Percentiles rank a stretch among this genome's conserved stretches.
phyloP scores from a whole-genome alignment of 2,113 vertebrate species.

The Dascyllus trimaculatus region DNA sequence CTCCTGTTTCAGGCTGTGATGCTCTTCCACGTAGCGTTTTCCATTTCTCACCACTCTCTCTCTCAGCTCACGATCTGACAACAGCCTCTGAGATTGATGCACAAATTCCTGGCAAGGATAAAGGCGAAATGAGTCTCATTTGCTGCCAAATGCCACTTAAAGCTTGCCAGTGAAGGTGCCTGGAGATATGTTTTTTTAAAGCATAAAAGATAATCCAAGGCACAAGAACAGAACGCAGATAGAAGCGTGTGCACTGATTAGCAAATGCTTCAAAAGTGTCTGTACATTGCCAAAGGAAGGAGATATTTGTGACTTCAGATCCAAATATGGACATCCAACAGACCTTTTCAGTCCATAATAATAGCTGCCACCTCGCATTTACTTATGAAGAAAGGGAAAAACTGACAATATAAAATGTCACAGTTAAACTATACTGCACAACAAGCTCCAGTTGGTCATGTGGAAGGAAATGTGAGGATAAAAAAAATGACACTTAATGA shows the following conservation, averaged over 20 bases:
- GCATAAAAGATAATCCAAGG: slow-evolving; percentile 57
- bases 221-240: slow-evolving; percentile 51
- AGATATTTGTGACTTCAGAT: slow-evolving; percentile 63
- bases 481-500: slow-evolving; percentile 36
- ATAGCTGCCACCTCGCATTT: slow-evolving; percentile 55
- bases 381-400: slow-evolving; percentile 27
- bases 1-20: slow-evolving; percentile 87
- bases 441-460: slow-evolving; percentile 39
- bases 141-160: slow-evolving; percentile 65
- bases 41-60: slow-evolving; percentile 83
- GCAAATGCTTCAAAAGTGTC: slow-evolving; percentile 64
- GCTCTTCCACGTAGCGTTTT: slow-evolving; percentile 84
- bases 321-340: slow-evolving; percentile 51
- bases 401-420: slow-evolving; percentile 15
- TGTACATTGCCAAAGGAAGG: slow-evolving; percentile 54
- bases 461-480: slow-evolving; percentile 19
- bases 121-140: slow-evolving; percentile 54
- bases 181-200: slow-evolving; percentile 58
- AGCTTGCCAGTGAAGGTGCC: slow-evolving; percentile 57
- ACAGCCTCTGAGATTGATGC: slow-evolving; percentile 86
- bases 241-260: slow-evolving; percentile 48
- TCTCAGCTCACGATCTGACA: slow-evolving; percentile 82
- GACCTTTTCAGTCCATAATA: slow-evolving; percentile 31
- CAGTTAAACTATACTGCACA: slow-evolving; percentile 31
- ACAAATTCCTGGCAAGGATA: slow-evolving; percentile 90